Base-by-base conservation (phyloP, 1,140 invertebrate genomes). In the Contarinia nasturtii region DNA sequence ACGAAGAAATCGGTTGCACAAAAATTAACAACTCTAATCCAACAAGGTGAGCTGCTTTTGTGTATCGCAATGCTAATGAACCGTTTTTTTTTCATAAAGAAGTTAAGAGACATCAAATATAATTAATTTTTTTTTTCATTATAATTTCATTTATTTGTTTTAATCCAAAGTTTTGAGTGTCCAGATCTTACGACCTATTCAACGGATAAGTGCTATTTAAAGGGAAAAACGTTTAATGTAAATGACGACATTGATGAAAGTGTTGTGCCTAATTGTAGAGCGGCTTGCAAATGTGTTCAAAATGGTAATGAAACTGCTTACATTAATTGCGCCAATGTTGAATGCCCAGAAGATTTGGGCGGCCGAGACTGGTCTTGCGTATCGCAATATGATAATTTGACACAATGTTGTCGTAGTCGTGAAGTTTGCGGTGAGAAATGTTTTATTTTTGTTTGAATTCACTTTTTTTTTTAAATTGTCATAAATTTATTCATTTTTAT, bases 271-370 rank as follows among this genome's bases (percentile, higher is more conserved):
- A 15, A 14, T 18, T 48, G 47, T 10, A 44, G 22, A 20, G 41
- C 17, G 3, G 41, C 22, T 19, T 48, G 47, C 27, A 12, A 21
- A 15, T 48, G 47, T 44, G 7, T 15, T 2, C 15, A 48, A 41
- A 7, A n/a, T 10, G 7, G 27, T 1, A 15, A 34, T 36, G 22
- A 18, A 44, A 33, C 20, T 8, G 48, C 51, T 12, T 21, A 50
- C 21, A 63, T 68, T 57, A 54, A 57, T 12, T 67, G 66, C 51
- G 66, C 63, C 0, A 60, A 58, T 1, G 61, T 69, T 1, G 67
- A 69, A 54, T 69, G 67, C 45, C 62, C 67, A n/a, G 65, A 68
- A 46, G 50, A 46, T 11, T 67, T 67, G 53, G 57, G 41, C n/a
- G 43, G 61, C 21, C 49, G 50, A 7, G 59, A 63, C 38, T 49